Base-by-base conservation (phyloP, 2,113 vertebrate species). In the Tympanuchus pallidicinctus region DNA sequence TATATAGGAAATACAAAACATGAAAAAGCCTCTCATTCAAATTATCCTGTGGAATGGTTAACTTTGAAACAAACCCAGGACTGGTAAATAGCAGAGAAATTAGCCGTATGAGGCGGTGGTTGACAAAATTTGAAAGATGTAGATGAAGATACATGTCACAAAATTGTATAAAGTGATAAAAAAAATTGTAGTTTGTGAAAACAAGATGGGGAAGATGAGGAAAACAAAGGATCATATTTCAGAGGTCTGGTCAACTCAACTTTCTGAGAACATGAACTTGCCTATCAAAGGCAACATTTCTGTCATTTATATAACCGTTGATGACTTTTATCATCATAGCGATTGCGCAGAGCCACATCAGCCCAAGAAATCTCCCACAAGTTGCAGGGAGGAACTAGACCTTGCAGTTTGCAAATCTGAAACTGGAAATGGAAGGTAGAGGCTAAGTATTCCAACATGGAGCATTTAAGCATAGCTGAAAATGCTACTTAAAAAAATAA, bases 301-400 rank as follows among this genome's bases (percentile, higher is more conserved):
- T 20, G 2, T 70, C 28, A 5, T 52, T 11, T 63, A 3, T 70
- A 18, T 71, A 81, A 7, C 10, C 67, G 15, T 57, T 84, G 25
- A 36, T 84, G 32, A 48, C 30, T 87, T 79, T 47, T 84, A 11
- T 70, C 4, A 13, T 82, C 5, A 8, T 17, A 76, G 43, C 13
- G 57, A 32, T 32, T 74, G n/a, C 8, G 70, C 1, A 0, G 27
- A 80, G 6, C 5, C 43, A 27, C 0, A 0, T 3, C 30, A 32
- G 40, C 36, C 27, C 6, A 32, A 67, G 47, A 84, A 87, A 47
- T 40, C 16, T 40, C 13, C 36, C 22, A 43, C 22, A 28, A 20
- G 7, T 8, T 89, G 74, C 2, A 40, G 4, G 10, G 30, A 43
- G 18, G 28, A 92, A 47, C 88, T 25, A 72, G 73, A 82, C 24